A percentile compares a stretch with the other conserved stretches of the same genome.
Evolutionary conservation across 2,888 invertebrate genomes (phyloP).

Genomic region (Acronicta leporina): DNA sequence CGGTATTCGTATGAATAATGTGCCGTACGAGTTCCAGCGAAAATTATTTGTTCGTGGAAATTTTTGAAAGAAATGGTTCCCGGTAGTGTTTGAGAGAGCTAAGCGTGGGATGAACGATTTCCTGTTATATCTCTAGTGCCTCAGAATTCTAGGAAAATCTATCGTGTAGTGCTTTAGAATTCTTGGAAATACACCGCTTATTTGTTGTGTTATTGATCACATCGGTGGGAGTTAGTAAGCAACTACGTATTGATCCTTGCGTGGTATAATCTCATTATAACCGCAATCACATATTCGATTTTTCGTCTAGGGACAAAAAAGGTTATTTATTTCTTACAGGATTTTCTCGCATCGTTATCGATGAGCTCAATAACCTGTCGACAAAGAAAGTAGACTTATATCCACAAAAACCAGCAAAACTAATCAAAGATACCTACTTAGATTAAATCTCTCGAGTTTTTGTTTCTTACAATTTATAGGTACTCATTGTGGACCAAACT

Average conservation of each 20-base stretch:
- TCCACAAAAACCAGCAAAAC: constrained; percentile 36
- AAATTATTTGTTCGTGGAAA: constrained; percentile 57
- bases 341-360: constrained; percentile 37
- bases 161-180: constrained; percentile 5
- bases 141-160: constrained; percentile 23
- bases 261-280: constrained; percentile 29
- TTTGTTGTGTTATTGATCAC: neutral
- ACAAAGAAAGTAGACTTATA: constrained; percentile 18
- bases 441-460: constrained; percentile 27
- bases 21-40: constrained; percentile 57
- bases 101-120: constrained; percentile 41
- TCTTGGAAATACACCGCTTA: constrained; percentile 7
- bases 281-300: constrained; percentile 24
- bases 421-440: constrained; percentile 40
- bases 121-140: constrained; percentile 32
- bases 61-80: constrained; percentile 50
- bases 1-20: constrained; percentile 68
- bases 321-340: constrained; percentile 39
- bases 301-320: constrained; percentile 37
- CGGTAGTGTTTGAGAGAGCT: constrained; percentile 29
- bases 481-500: no score
- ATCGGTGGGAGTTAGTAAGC: neutral
- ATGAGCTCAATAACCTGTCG: constrained; percentile 23
- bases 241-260: constrained; percentile 11
- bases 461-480: neutral